Conservation (phyloP, 1,140 invertebrate species). For the Caerostris darwini region DNA sequence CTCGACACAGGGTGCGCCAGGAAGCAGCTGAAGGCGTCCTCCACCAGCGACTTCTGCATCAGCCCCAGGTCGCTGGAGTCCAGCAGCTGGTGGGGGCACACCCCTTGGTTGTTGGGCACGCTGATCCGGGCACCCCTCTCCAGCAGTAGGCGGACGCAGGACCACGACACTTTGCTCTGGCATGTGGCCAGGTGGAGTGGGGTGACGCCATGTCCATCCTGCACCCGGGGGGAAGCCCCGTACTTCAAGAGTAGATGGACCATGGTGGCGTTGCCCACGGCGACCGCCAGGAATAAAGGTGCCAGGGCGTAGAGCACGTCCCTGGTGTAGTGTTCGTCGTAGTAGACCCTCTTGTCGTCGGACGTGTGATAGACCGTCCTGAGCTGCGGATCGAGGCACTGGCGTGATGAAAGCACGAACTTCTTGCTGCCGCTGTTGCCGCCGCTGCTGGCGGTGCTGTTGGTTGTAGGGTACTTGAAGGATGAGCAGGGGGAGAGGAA, state of each 20-base stretch:
- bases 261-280: constrained; percentile 83
- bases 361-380: constrained; percentile 78
- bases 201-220: constrained; percentile 84
- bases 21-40: constrained; percentile 78
- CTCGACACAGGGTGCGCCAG: constrained; percentile 59
- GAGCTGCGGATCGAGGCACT: constrained; percentile 78
- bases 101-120: constrained; percentile 82
- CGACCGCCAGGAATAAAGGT: constrained; percentile 84
- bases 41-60: constrained; percentile 83
- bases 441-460: too few relatives aligned
- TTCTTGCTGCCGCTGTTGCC: background rate
- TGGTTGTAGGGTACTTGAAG: background rate
- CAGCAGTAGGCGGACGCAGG: constrained; percentile 84
- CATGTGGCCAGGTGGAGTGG: constrained; percentile 84
- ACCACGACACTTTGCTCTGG: constrained; percentile 83
- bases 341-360: constrained; percentile 79
- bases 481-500: constrained; percentile 64
- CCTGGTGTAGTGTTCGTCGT: constrained; percentile 72
- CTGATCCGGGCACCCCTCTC: constrained; percentile 81
- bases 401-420: background rate
- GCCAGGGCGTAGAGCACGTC: constrained; percentile 84
- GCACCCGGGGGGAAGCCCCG: constrained; percentile 83
- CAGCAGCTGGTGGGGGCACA: constrained; percentile 81
- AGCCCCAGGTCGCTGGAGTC: constrained; percentile 81
- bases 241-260: constrained; percentile 84